Evolutionary conservation across 2,797 vertebrate species (phyloP).

Genomic region (Lerista edwardsae): DNA sequence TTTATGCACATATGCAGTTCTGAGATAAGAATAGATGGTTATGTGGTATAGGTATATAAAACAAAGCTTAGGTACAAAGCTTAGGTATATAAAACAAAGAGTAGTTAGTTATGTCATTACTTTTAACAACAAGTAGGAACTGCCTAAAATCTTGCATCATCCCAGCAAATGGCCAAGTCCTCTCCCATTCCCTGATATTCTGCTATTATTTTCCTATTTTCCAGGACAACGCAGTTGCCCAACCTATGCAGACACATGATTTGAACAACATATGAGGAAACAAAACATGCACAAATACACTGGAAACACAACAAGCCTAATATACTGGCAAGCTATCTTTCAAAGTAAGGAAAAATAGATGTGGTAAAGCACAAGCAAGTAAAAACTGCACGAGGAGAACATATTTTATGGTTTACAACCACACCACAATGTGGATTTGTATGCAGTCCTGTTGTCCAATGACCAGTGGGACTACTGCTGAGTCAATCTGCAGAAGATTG

Average conservation of each 20-base stretch:
- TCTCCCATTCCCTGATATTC: too few relatives aligned
- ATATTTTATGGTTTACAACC: neutral
- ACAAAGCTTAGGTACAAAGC: neutral
- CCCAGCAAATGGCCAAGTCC: too few relatives aligned
- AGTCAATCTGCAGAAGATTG: too few relatives aligned
- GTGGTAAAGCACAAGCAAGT: neutral
- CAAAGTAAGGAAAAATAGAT: neutral
- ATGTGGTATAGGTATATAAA: neutral
- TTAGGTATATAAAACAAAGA: neutral
- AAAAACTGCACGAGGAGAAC: neutral
- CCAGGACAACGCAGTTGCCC: neutral
- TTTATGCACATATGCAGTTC: fast-evolving
- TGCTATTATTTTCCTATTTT: neutral
- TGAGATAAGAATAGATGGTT: neutral
- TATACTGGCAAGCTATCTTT: neutral
- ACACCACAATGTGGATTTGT: neutral
- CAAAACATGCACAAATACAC: neutral
- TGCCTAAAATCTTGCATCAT: too few relatives aligned
- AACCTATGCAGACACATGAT: neutral
- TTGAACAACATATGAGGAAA: neutral
- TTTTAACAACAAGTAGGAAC: too few relatives aligned
- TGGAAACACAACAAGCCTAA: neutral
- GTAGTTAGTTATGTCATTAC: too few relatives aligned
- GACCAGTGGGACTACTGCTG: too few relatives aligned
- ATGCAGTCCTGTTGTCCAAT: too few relatives aligned